Percentiles rank a stretch among this genome's conserved stretches.
These are phyloP conservation scores for Thamnaconus septentrionalis DNA, from an alignment of 2,113 vertebrate genomes.

Conservation along the genomic window DNA sequence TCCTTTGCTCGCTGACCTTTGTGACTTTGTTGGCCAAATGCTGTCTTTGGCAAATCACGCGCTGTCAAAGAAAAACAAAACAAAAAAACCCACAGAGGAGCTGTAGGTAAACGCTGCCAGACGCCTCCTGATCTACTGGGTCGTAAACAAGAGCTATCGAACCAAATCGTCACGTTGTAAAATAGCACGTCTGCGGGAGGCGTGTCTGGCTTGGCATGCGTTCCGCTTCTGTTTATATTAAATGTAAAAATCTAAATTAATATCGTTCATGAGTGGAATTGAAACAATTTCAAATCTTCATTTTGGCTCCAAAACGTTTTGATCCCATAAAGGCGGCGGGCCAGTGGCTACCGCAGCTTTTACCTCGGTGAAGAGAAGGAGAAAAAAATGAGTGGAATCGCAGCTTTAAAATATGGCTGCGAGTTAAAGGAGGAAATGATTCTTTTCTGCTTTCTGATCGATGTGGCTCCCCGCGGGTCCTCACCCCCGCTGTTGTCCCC, in stretches of 20 bases:
- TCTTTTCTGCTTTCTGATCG: conserved; percentile 49
- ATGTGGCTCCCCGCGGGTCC: conserved; percentile 56
- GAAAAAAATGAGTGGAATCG: too few species aligned
- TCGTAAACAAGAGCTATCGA: conserved; percentile 33
- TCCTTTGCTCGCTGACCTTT: conserved; percentile 78
- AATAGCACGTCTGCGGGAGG: conserved; percentile 3
- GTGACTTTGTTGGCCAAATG: conserved; percentile 86
- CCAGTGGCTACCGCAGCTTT: too few species aligned
- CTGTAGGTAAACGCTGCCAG: conserved; percentile 29
- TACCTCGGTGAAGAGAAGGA: too few species aligned
- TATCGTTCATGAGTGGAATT: too few species aligned
- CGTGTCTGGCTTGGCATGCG: not conserved
- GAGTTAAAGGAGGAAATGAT: conserved; percentile 20
- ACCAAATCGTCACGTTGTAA: not conserved
- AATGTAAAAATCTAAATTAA: too few species aligned
- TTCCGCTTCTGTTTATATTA: too few species aligned
- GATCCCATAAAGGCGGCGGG: too few species aligned
- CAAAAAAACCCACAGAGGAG: conserved; percentile 30
- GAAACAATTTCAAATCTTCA: too few species aligned
- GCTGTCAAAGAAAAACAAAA: conserved; percentile 56
- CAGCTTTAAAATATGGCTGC: too few species aligned
- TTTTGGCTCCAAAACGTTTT: too few species aligned
- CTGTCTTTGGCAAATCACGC: conserved; percentile 78
- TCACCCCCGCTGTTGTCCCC: conserved; percentile 62
- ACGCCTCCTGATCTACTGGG: conserved; percentile 42